These are phyloP conservation scores for Ridgeia piscesae DNA, from an alignment of 1,140 invertebrate species.

Conservation along the genomic window DNA sequence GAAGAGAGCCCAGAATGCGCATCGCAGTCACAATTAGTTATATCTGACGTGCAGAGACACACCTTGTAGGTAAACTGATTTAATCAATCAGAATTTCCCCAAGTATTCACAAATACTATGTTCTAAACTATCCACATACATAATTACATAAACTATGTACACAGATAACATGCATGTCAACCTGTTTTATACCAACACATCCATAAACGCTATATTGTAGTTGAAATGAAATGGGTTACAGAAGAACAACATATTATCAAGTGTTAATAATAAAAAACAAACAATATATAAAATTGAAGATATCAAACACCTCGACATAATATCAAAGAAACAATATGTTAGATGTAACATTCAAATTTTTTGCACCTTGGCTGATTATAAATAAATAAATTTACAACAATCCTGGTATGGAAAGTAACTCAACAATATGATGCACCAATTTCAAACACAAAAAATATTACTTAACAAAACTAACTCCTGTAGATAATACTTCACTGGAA, in stretches of 20 bases:
- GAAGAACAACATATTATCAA: not conserved
- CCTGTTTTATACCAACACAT: not conserved
- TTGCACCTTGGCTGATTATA: no score
- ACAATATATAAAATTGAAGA: not conserved
- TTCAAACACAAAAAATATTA: not conserved
- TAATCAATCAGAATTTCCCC: not conserved
- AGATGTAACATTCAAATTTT: no score
- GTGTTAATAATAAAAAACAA: not conserved
- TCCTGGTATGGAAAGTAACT: no score
- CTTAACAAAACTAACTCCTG: not conserved
- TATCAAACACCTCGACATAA: not conserved
- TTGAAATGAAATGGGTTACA: not conserved
- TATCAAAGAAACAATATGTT: no score
- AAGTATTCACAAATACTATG: not conserved
- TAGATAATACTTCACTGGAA: no score
- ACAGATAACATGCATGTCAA: not conserved
- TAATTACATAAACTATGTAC: no score
- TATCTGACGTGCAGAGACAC: not conserved
- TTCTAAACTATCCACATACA: no score
- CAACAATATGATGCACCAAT: no score
- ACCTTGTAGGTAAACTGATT: not conserved
- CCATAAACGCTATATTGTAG: not conserved
- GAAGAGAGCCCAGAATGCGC: no score
- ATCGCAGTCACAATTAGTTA: not conserved
- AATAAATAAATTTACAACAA: no score